These are phyloP conservation scores for Tachina fera DNA, from an alignment of 2,888 invertebrate genomes.

Conservation along the genomic window DNA sequence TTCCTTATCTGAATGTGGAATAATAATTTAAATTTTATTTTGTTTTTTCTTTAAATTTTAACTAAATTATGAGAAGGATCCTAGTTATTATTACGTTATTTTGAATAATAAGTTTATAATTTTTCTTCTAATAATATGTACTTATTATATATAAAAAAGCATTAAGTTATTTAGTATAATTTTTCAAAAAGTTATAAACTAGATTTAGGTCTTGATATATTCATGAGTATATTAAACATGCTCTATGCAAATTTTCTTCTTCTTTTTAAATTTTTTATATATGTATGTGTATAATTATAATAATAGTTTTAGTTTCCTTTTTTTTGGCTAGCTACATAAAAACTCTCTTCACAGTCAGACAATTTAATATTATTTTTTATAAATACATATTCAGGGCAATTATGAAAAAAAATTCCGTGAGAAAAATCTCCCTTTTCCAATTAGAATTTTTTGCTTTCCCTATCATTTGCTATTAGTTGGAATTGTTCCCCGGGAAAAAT, in stretches of 20 bases:
- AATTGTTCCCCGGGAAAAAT: too few species aligned
- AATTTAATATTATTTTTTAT: conserved; percentile 57
- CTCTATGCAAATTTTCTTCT: conserved; percentile 34
- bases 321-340: conserved; percentile 69
- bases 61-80: conserved; percentile 49
- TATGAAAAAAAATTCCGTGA: too few species aligned
- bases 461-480: too few species aligned
- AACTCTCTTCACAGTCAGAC: conserved; percentile 71
- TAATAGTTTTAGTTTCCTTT: conserved; percentile 26
- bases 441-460: too few species aligned
- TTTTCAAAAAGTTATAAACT: conserved; percentile 60
- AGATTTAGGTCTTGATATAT: conserved; percentile 49
- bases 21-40: conserved; percentile 55
- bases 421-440: too few species aligned
- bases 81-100: conserved; percentile 49
- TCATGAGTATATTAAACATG: conserved; percentile 57
- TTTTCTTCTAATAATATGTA: conserved; percentile 49
- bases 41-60: conserved; percentile 24
- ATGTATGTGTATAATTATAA: conserved; percentile 7
- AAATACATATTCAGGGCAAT: too few species aligned
- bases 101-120: conserved; percentile 43
- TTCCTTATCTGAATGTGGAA: conserved; percentile 53
- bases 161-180: conserved; percentile 37
- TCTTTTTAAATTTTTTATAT: conserved; percentile 19
- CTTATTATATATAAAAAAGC: conserved; percentile 58